These are phyloP conservation scores for Dryas iulia DNA, from an alignment of 1,140 invertebrate species.

Conservation along the genomic window DNA sequence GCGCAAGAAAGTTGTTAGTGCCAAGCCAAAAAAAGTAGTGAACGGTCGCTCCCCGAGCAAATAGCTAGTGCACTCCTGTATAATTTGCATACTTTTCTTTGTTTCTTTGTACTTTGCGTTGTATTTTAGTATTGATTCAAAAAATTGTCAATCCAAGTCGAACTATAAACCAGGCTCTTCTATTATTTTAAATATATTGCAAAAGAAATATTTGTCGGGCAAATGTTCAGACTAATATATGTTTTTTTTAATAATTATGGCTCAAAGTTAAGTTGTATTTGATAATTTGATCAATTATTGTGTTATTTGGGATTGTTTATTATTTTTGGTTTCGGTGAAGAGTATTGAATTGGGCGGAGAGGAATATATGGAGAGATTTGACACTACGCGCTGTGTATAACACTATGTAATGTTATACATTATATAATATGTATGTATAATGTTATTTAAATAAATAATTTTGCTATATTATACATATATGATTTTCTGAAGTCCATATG, in stretches of 20 bases:
- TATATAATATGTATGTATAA: too few relatives aligned
- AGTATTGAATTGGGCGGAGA: too few relatives aligned
- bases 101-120: background rate
- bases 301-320: too few relatives aligned
- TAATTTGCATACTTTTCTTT: background rate
- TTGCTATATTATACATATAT: too few relatives aligned
- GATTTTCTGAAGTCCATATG: too few relatives aligned
- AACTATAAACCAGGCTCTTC: background rate
- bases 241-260: background rate
- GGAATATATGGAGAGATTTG: too few relatives aligned
- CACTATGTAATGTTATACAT: too few relatives aligned
- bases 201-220: background rate
- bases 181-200: background rate
- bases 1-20: constrained; percentile 53
- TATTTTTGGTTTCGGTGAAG: too few relatives aligned
- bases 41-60: constrained; percentile 62
- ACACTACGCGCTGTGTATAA: too few relatives aligned
- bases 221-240: background rate
- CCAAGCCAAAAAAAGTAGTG: constrained; percentile 50
- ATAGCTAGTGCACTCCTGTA: constrained; percentile 29
- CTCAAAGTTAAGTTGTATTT: too few relatives aligned
- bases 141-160: background rate
- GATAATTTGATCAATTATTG: too few relatives aligned
- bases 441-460: too few relatives aligned
- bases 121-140: background rate